Evolutionary conservation across 2,888 invertebrate genomes (phyloP).

Genomic region (Dasypolia templi): DNA sequence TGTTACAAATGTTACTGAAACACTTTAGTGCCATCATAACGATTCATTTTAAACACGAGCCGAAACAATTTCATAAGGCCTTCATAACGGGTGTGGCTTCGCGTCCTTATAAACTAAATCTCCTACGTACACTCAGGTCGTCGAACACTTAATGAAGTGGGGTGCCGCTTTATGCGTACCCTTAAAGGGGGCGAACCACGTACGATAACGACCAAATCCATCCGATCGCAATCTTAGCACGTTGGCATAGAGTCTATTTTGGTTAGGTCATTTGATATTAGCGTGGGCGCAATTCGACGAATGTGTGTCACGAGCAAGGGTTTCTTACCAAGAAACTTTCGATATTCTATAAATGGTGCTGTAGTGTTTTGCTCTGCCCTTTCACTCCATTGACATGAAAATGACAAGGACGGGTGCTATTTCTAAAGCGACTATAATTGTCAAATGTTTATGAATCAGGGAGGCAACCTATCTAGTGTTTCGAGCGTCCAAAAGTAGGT

Average conservation of each 20-base stretch:
- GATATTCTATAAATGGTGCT: constrained; percentile 15
- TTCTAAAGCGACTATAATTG: constrained; percentile 31
- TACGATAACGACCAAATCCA: constrained; percentile 51
- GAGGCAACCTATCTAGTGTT: neutral
- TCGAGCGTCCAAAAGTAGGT: neutral
- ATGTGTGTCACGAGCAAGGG: constrained; percentile 59
- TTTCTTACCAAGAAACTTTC: constrained; percentile 47
- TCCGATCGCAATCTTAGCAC: constrained; percentile 40
- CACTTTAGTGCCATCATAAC: constrained; percentile 49
- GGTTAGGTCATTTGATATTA: constrained; percentile 16
- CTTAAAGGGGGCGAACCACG: constrained; percentile 62
- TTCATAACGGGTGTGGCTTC: constrained; percentile 65
- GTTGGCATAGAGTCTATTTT: constrained; percentile 53
- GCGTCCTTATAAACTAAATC: constrained; percentile 75
- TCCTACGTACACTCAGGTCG: constrained; percentile 75
- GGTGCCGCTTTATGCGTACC: constrained; percentile 71
- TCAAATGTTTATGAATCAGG: constrained; percentile 13
- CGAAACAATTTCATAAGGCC: constrained; percentile 71
- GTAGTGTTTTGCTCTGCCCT: constrained; percentile 19
- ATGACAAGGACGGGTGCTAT: constrained; percentile 34
- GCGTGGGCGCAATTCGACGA: constrained; percentile 52
- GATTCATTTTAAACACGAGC: constrained; percentile 64
- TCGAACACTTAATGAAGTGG: constrained; percentile 80
- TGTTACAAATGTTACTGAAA: constrained; percentile 28
- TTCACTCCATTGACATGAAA: constrained; percentile 24